Percentiles rank a stretch among this genome's conserved stretches.
phyloP scores from a whole-genome alignment of 1,140 invertebrate species.

The Euborellia annulipes region DNA sequence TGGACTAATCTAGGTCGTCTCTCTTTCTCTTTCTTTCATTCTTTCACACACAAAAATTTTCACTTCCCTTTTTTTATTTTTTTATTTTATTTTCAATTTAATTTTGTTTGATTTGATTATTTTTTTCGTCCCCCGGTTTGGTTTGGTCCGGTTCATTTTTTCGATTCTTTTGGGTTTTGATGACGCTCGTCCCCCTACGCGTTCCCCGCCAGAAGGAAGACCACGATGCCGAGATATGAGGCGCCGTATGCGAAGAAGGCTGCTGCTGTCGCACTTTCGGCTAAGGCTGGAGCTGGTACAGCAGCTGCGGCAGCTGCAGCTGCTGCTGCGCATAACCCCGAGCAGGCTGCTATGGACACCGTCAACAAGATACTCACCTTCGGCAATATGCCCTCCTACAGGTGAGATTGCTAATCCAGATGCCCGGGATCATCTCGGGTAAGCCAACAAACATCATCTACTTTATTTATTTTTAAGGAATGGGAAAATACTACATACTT shows the following conservation, averaged over 20 bases:
- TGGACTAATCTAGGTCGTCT: neutral
- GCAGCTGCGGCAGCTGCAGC: too few relatives aligned
- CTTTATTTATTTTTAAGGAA: too few relatives aligned
- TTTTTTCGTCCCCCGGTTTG: constrained; percentile 17
- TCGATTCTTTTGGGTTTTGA: constrained; percentile 12
- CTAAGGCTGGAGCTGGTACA: constrained; percentile 11
- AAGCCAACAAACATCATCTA: too few relatives aligned
- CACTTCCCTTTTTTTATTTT: constrained; percentile 12
- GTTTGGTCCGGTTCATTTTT: constrained; percentile 17
- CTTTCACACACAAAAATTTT: neutral
- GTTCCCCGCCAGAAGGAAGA: constrained; percentile 51
- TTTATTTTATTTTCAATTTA: constrained; percentile 20
- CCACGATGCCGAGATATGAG: constrained; percentile 71
- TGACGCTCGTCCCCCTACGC: constrained; percentile 1
- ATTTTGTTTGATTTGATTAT: constrained; percentile 16
- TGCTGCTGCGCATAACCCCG: constrained; percentile 48
- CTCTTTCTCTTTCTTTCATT: constrained; percentile 7
- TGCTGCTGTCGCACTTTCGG: constrained; percentile 4
- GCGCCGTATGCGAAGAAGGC: constrained; percentile 71
- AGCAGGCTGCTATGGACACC: constrained; percentile 57
- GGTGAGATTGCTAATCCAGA: too few relatives aligned
- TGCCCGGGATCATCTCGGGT: too few relatives aligned
- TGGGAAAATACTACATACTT: too few relatives aligned
- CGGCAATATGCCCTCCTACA: constrained; percentile 62
- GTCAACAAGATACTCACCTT: constrained; percentile 65